Evolutionary conservation across 1,140 invertebrate genomes (phyloP).

Genomic region (Drosophila erecta): DNA sequence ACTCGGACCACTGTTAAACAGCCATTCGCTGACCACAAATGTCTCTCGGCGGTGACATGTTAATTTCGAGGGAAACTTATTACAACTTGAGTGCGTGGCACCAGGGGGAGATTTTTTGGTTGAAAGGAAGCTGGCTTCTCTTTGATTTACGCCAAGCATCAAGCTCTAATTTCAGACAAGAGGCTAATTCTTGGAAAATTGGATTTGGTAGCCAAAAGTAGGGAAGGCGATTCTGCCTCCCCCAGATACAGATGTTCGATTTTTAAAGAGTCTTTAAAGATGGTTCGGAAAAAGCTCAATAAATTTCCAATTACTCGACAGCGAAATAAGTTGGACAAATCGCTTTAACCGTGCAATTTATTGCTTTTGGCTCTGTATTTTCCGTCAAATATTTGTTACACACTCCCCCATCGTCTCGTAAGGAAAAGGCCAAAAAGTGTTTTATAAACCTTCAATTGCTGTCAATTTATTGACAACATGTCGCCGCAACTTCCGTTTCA

Average conservation of each 20-base stretch:
- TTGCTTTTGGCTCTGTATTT: constrained; percentile 68
- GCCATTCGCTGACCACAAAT: constrained; percentile 59
- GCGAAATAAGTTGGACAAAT: constrained; percentile 68
- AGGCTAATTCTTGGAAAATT: constrained; percentile 74
- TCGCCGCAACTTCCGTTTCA: constrained; percentile 60
- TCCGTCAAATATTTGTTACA: constrained; percentile 73
- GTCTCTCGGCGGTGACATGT: constrained; percentile 77
- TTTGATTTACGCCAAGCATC: constrained; percentile 64
- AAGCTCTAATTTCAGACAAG: constrained; percentile 65
- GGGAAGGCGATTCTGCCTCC: not conserved
- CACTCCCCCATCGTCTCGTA: constrained; percentile 17
- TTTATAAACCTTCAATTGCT: constrained; percentile 83
- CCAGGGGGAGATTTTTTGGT: not conserved
- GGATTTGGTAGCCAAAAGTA: constrained; percentile 23
- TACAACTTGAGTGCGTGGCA: constrained; percentile 49
- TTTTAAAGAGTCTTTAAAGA: constrained; percentile 31
- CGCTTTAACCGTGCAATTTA: constrained; percentile 81
- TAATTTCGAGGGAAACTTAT: constrained; percentile 76
- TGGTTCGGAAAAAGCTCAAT: constrained; percentile 48
- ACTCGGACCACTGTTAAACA: constrained; percentile 14
- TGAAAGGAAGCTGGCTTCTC: constrained; percentile 16
- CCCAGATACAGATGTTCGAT: constrained; percentile 3
- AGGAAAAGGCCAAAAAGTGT: constrained; percentile 66
- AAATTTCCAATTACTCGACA: constrained; percentile 66
- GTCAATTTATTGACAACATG: constrained; percentile 83